Evolutionary conservation across 2,888 invertebrate species (phyloP).

Genomic region (Drosophila neonasuta): DNA sequence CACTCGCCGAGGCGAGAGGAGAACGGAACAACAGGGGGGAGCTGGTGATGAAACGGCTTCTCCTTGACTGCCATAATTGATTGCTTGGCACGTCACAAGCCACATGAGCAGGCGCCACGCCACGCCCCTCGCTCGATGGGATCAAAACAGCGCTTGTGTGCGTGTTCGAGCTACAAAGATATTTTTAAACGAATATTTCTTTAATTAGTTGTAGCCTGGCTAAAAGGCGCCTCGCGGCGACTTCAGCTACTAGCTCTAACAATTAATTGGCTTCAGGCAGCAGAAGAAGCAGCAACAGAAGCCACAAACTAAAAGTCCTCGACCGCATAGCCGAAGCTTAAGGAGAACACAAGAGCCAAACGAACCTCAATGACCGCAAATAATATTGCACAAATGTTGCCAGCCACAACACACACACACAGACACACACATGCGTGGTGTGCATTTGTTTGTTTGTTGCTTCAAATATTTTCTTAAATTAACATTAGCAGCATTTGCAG

Average conservation of each 20-base stretch:
- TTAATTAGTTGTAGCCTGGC: slow-evolving; percentile 62
- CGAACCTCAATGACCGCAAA: slow-evolving; percentile 64
- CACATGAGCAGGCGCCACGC: slow-evolving; percentile 34
- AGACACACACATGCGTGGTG: slow-evolving; percentile 4
- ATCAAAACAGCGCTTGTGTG: slow-evolving; percentile 23
- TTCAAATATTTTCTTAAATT: slow-evolving; percentile 75
- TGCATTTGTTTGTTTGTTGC: slow-evolving; percentile 11
- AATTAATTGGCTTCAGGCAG: slow-evolving; percentile 52
- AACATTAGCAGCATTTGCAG: slow-evolving; percentile 77
- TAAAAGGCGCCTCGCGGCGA: slow-evolving; percentile 6
- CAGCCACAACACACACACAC: slow-evolving; percentile 48
- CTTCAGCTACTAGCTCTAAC: slow-evolving; percentile 17
- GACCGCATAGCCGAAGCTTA: slow-evolving; percentile 30
- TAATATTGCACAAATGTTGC: slow-evolving; percentile 77
- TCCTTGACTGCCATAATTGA: slow-evolving; percentile 70
- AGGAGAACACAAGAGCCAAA: slow-evolving; percentile 3
- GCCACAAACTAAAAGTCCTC: slow-evolving; percentile 50
- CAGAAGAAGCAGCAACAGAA: slow-evolving; percentile 36
- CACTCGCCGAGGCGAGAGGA: neutral
- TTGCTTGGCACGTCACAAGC: slow-evolving; percentile 69
- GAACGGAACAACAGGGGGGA: neutral
- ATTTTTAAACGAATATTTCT: slow-evolving; percentile 69
- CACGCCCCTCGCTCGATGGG: slow-evolving; percentile 1
- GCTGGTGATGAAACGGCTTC: slow-evolving; percentile 37
- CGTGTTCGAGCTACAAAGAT: slow-evolving; percentile 37